These are phyloP conservation scores for Perognathus longimembris DNA, from an alignment of 2,113 vertebrate species.

Conservation along the genomic window DNA sequence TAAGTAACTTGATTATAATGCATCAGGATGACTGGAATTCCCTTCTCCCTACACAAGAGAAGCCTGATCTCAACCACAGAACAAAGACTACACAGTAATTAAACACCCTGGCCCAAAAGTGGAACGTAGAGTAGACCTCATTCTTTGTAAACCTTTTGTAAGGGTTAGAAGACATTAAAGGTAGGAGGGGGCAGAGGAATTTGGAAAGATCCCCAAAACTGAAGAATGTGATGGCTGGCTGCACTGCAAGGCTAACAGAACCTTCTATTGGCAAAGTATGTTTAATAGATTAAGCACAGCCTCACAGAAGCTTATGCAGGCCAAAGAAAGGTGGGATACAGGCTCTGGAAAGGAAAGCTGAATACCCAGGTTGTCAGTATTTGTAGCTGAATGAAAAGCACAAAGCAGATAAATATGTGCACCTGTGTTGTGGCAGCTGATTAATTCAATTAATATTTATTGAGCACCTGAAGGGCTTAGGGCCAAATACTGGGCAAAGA, in stretches of 20 bases:
- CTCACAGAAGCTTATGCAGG: background rate
- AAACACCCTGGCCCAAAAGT: constrained; percentile 73
- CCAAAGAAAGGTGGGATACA: background rate
- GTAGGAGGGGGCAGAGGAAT: background rate
- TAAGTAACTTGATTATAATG: constrained; percentile 79
- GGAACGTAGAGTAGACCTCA: background rate
- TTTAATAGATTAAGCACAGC: background rate
- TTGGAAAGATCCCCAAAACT: background rate
- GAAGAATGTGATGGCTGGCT: background rate
- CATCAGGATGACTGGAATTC: constrained; percentile 76
- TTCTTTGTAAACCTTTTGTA: constrained; percentile 23
- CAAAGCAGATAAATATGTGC: background rate
- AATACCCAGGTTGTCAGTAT: background rate
- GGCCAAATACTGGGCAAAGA: background rate
- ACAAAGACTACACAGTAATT: constrained; percentile 73
- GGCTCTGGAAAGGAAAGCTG: background rate
- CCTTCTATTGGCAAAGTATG: background rate
- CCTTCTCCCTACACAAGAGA: constrained; percentile 76
- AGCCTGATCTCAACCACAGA: constrained; percentile 73
- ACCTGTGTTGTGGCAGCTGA: constrained; percentile 31
- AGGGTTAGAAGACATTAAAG: constrained; percentile 18
- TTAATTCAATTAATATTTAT: constrained; percentile 57
- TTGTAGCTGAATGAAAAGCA: constrained; percentile 18
- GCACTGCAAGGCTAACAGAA: background rate
- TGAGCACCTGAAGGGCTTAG: constrained; percentile 37